phyloP scores from a whole-genome alignment of 2,888 invertebrate genomes.

The Eucera pruinosa region DNA sequence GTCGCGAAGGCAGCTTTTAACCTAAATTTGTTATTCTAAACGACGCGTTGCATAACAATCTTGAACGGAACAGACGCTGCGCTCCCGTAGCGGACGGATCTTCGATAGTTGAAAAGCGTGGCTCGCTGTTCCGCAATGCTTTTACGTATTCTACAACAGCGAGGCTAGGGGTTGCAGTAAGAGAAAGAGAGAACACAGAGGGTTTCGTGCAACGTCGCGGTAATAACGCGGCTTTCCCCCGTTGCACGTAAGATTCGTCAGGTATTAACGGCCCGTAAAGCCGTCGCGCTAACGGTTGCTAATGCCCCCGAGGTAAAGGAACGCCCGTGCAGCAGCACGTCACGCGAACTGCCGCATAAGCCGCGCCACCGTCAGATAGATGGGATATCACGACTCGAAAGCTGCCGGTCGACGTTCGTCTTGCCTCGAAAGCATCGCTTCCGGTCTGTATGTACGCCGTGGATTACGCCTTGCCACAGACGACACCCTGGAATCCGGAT shows the following conservation, averaged over 20 bases:
- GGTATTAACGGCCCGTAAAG: slow-evolving; percentile 62
- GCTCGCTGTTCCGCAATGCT: slow-evolving; percentile 29
- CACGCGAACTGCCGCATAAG: slow-evolving; percentile 62
- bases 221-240: slow-evolving; percentile 48
- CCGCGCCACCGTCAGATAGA: slow-evolving; percentile 45
- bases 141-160: slow-evolving; percentile 22
- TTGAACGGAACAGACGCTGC: neutral
- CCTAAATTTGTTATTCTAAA: slow-evolving; percentile 5
- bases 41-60: neutral
- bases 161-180: neutral
- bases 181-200: slow-evolving; percentile 5
- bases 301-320: slow-evolving; percentile 63
- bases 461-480: too few relatives aligned
- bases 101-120: neutral
- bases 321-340: slow-evolving; percentile 47
- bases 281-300: slow-evolving; percentile 60
- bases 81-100: neutral
- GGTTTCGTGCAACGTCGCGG: slow-evolving; percentile 56
- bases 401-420: slow-evolving; percentile 48
- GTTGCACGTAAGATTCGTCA: slow-evolving; percentile 60
- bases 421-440: slow-evolving; percentile 31
- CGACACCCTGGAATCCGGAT: slow-evolving; percentile 24
- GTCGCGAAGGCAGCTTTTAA: neutral
- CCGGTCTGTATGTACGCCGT: slow-evolving; percentile 4
- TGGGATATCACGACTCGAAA: slow-evolving; percentile 55